phyloP scores from a whole-genome alignment of 2,888 invertebrate species.

The Sinopyrophorus schimmeli region DNA sequence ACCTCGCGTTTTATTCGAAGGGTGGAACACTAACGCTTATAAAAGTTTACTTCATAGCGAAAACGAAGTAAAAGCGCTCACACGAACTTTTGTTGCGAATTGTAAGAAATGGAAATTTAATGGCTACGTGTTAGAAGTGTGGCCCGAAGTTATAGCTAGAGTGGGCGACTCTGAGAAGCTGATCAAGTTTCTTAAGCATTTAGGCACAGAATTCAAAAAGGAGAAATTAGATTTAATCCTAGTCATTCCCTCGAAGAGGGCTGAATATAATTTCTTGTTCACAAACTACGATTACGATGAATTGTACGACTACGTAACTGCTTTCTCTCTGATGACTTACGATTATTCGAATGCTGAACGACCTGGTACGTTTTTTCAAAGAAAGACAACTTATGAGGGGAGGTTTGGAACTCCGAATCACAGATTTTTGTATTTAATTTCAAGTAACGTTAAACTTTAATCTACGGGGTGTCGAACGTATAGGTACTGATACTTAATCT shows the following conservation, averaged over 20 bases:
- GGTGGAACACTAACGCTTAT: conserved; percentile 78
- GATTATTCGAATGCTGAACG: conserved; percentile 84
- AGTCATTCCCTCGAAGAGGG: conserved; percentile 78
- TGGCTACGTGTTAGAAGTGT: conserved; percentile 89
- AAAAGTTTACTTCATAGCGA: conserved; percentile 70
- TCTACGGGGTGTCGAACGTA: not conserved
- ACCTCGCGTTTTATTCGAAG: conserved; percentile 88
- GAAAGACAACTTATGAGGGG: too few relatives aligned
- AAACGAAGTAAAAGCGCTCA: conserved; percentile 68
- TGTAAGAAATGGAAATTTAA: conserved; percentile 80
- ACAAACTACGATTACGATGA: conserved; percentile 74
- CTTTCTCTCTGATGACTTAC: conserved; percentile 96
- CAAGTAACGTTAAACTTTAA: too few relatives aligned
- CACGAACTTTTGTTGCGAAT: conserved; percentile 68
- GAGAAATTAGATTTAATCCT: conserved; percentile 64
- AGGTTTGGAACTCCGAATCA: too few relatives aligned
- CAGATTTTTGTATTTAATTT: too few relatives aligned
- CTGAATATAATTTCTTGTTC: conserved; percentile 70
- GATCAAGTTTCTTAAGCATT: conserved; percentile 65
- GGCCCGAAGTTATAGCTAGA: conserved; percentile 81
- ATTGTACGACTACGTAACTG: conserved; percentile 76
- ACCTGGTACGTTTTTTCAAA: conserved; percentile 71
- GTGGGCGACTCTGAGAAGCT: conserved; percentile 62
- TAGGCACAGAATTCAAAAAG: conserved; percentile 57
- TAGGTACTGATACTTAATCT: too few relatives aligned